Base-by-base conservation (phyloP, 2,888 invertebrate species). In the Entomobrya multifasciata region DNA sequence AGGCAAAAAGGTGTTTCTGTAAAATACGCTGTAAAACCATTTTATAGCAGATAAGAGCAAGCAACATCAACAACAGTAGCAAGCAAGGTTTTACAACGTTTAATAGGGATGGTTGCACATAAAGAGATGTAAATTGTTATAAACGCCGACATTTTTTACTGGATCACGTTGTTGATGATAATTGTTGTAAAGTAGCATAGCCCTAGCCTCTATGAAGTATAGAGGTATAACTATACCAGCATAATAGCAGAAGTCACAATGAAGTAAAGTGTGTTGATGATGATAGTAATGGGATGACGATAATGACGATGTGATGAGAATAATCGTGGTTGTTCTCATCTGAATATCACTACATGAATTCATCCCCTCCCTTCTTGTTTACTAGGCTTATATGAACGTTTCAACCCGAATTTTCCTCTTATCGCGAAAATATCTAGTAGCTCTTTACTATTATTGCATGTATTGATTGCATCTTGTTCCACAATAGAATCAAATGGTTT, bases 91-190 rank as follows among this genome's bases (percentile, higher is more conserved):
- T 70, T 70, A 30, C 55, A 77, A 77, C 36, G 13, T 47, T 47
- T 70, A 30, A 79, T 70, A 65, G 49, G 70, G 55, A 70, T 52
- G 67, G 80, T 67, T 55, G 70, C 36, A 80, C 55, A 55, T 67
- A 70, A 70, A 74, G 17, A 77, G 22, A 83, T 78, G 86, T 79
- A 80, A 86, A 86, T 86, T 86, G 86, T 74, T 86, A 74, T 86
- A 67, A 74, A 79, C 44, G 79, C 86, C 79, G 74, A 86, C 79
- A 86, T 79, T 70, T 86, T 74, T 78, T 62, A 80, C 72, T 86
- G 86, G 86, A 79, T 86, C 86, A 86, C 65, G 79, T 57, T 57
- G 27, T 41, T 41, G 84, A 67, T 62, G 76, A 74, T 60, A 74
- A 44, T 67, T 67, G 70, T 79, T 55, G 80, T 62, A 57, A 80